Conservation (phyloP, 2,797 vertebrate species). For the Crax fasciolata region DNA sequence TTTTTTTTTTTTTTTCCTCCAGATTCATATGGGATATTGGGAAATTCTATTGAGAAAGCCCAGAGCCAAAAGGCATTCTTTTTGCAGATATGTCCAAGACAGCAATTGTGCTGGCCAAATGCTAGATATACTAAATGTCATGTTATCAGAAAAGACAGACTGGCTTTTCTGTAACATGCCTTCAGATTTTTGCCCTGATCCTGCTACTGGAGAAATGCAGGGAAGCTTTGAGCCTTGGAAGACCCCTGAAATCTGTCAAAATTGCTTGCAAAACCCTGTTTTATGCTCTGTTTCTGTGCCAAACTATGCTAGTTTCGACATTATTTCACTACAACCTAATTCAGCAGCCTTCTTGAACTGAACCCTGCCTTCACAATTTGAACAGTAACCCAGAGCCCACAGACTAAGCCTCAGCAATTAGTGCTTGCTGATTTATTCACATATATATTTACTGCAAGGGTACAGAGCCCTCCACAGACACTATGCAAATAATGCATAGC, state of each 20-base stretch:
- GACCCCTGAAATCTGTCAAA: background rate
- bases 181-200: background rate
- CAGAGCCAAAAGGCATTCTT: background rate
- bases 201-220: background rate
- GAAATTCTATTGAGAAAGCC: background rate
- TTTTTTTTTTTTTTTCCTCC: background rate
- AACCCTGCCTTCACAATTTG: background rate
- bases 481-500: conserved; percentile 30
- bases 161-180: background rate
- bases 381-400: background rate
- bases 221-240: background rate
- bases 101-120: background rate
- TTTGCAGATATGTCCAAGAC: background rate
- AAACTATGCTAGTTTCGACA: background rate
- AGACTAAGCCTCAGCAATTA: conserved; percentile 29
- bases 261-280: background rate
- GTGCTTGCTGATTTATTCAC: conserved; percentile 24
- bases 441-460: conserved; percentile 17
- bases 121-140: background rate
- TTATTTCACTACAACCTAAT: background rate
- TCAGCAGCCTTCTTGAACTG: background rate
- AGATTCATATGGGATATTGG: background rate
- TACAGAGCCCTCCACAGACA: conserved; percentile 19
- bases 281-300: background rate
- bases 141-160: background rate